These are phyloP conservation scores for Murina feae DNA, from an alignment of 2,113 vertebrate genomes.

Conservation along the genomic window DNA sequence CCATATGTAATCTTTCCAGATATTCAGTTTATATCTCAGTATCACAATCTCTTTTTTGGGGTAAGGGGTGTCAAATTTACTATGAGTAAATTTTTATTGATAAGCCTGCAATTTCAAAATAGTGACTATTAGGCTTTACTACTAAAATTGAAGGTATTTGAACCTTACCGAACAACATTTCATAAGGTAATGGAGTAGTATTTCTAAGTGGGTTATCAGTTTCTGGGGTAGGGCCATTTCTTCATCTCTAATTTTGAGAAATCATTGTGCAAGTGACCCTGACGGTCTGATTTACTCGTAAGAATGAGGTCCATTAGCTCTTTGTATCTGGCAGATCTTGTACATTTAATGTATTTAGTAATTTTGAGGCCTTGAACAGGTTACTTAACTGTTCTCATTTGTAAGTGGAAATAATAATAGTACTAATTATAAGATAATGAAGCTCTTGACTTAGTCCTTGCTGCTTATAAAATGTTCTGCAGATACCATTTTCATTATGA, in stretches of 20 bases:
- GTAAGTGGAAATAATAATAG: neutral
- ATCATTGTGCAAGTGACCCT: neutral
- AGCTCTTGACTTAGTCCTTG: neutral
- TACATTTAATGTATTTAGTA: neutral
- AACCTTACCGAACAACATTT: neutral
- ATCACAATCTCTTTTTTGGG: neutral
- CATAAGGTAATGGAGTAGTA: neutral
- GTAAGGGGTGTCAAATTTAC: neutral
- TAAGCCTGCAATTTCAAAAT: neutral
- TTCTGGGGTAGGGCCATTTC: neutral
- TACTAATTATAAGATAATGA: neutral
- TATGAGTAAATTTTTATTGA: neutral
- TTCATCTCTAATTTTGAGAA: neutral
- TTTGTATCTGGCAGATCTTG: neutral
- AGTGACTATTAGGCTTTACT: neutral
- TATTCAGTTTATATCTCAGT: neutral
- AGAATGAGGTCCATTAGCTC: neutral
- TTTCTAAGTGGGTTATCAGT: neutral
- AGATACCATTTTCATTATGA: neutral
- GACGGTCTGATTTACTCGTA: neutral
- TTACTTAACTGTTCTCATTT: neutral
- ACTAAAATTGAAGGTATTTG: neutral
- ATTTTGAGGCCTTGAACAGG: neutral
- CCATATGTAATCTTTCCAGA: neutral
- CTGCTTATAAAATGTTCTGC: neutral